Evolutionary conservation across 2,113 vertebrate species (phyloP).

Genomic region (Symphodus melops): DNA sequence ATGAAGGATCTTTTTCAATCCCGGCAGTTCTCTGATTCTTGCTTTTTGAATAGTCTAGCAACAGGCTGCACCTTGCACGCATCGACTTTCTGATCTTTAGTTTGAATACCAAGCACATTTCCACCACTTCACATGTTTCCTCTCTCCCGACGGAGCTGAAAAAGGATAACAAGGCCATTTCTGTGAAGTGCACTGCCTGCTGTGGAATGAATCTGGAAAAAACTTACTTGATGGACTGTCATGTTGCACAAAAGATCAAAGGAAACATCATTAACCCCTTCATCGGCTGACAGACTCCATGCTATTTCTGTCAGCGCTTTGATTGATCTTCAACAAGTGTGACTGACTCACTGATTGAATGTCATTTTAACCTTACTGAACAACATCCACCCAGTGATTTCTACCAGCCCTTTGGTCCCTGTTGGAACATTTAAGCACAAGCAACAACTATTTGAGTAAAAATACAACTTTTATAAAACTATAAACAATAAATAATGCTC

Average conservation of each 20-base stretch:
- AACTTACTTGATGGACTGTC: slow-evolving; percentile 10
- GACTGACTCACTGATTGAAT: no score
- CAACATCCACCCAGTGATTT: not conserved
- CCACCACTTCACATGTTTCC: not conserved
- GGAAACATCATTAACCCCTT: not conserved
- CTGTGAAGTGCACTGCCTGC: not conserved
- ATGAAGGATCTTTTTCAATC: no score
- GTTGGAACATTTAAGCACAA: no score
- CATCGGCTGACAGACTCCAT: not conserved
- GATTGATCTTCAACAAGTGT: no score
- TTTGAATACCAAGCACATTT: not conserved
- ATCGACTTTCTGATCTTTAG: not conserved
- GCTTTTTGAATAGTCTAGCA: no score
- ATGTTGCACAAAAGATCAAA: slow-evolving; percentile 5
- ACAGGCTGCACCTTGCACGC: not conserved
- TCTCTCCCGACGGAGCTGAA: not conserved
- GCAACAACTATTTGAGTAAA: no score
- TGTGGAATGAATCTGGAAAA: not conserved
- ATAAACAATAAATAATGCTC: no score
- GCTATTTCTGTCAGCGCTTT: not conserved
- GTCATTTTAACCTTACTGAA: not conserved
- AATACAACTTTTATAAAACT: no score
- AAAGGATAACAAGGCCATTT: not conserved
- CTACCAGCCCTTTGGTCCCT: no score
- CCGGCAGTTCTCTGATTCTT: no score